phyloP scores from a whole-genome alignment of 2,797 vertebrate species.

The Rhinoraja longicauda region DNA sequence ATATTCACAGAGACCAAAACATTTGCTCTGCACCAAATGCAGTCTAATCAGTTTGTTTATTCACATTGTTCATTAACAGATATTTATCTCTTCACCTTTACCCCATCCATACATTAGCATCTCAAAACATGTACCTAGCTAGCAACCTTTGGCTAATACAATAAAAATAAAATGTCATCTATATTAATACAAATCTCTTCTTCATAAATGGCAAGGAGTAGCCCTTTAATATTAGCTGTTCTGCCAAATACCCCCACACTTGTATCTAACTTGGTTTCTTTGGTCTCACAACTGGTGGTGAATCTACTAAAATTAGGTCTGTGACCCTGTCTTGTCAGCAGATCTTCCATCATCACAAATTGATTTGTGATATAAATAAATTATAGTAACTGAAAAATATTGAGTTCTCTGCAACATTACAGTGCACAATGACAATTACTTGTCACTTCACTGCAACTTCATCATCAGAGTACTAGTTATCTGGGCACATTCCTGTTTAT shows the following conservation, averaged over 20 bases:
- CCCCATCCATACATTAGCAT: not conserved
- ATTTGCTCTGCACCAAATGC: not conserved
- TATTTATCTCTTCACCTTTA: not conserved
- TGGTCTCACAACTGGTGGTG: not conserved
- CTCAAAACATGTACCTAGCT: not conserved
- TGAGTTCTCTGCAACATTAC: not conserved
- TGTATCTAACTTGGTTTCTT: not conserved
- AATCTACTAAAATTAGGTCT: not conserved
- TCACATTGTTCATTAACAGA: not conserved
- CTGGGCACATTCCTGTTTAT: not conserved
- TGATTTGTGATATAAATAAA: not conserved
- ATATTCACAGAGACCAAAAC: not conserved
- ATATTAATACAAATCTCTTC: not conserved
- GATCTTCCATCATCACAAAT: not conserved
- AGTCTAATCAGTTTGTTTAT: too few species aligned
- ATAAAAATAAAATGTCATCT: not conserved
- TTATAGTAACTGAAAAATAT: slow-evolving; percentile 10
- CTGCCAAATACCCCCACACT: not conserved
- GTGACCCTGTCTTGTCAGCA: not conserved
- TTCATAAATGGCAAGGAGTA: not conserved
- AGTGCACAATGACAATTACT: not conserved
- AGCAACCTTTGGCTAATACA: not conserved
- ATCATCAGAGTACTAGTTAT: not conserved
- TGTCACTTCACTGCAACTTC: not conserved
- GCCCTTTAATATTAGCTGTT: not conserved